These are phyloP conservation scores for Telmatherina bonti DNA, from an alignment of 2,797 vertebrate genomes.

Conservation along the genomic window DNA sequence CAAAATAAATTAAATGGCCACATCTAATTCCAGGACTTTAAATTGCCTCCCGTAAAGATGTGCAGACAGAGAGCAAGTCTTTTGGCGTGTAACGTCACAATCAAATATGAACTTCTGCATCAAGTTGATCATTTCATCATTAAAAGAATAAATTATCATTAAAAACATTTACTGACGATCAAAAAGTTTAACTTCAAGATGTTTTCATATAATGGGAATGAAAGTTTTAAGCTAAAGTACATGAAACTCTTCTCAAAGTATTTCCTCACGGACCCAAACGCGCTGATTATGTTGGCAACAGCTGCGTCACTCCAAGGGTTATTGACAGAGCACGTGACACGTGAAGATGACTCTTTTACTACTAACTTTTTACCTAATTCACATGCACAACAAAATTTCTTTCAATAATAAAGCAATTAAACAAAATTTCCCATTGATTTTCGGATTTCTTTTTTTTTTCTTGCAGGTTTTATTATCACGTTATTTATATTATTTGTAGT, in stretches of 20 bases:
- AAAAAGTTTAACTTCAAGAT: neutral
- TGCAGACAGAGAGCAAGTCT: neutral
- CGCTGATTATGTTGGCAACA: neutral
- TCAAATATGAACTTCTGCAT: constrained; percentile 6
- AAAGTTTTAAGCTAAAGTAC: neutral
- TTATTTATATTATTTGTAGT: neutral
- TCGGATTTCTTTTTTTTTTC: neutral
- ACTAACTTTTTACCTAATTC: neutral
- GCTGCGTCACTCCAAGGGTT: constrained; percentile 19
- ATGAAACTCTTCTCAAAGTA: neutral
- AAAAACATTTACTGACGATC: neutral
- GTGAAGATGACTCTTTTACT: neutral
- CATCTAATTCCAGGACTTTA: neutral
- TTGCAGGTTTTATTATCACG: neutral
- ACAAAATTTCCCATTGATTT: neutral
- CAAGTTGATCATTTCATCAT: neutral
- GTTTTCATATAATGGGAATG: neutral
- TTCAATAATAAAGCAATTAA: no score
- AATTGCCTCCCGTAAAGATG: neutral
- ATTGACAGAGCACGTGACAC: constrained; percentile 23
- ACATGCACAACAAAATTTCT: no score
- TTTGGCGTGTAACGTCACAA: no score
- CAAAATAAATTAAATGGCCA: constrained; percentile 1
- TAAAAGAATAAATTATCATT: neutral
- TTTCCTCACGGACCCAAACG: constrained; percentile 6